Conservation (phyloP, 92 coral and sea anemone genomes). For the Phenganax marumi region DNA sequence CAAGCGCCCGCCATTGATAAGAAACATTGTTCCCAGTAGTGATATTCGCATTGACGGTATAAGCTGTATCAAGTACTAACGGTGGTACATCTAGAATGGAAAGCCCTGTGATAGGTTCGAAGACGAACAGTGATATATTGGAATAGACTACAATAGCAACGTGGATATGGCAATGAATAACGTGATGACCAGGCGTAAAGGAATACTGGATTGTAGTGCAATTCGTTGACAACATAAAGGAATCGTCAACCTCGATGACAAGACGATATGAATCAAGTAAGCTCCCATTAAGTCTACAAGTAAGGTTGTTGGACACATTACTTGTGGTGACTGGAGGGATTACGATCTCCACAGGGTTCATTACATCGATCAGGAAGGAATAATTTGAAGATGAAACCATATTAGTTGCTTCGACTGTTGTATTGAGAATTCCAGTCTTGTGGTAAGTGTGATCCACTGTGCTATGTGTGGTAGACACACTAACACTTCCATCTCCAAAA, state of each 20-base stretch:
- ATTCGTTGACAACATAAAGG: slow-evolving; percentile 14
- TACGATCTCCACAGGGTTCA: slow-evolving; percentile 18
- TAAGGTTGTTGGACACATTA: slow-evolving; percentile 19
- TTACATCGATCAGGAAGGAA: background rate
- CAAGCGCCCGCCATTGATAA: slow-evolving; percentile 62
- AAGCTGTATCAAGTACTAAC: slow-evolving; percentile 59
- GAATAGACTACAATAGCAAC: slow-evolving; percentile 49
- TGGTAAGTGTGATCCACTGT: slow-evolving; percentile 10
- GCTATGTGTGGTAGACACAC: background rate
- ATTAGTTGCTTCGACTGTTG: slow-evolving; percentile 30
- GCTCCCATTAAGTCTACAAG: slow-evolving; percentile 20
- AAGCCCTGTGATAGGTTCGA: slow-evolving; percentile 68
- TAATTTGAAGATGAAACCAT: slow-evolving; percentile 28
- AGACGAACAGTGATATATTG: slow-evolving; percentile 51
- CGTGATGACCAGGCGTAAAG: slow-evolving; percentile 47
- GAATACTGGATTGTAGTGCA: slow-evolving; percentile 51
- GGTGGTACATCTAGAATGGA: slow-evolving; percentile 63
- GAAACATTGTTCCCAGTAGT: slow-evolving; percentile 77
- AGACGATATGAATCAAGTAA: background rate
- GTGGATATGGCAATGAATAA: slow-evolving; percentile 7
- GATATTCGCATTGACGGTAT: slow-evolving; percentile 58
- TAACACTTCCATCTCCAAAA: slow-evolving; percentile 67
- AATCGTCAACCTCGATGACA: slow-evolving; percentile 1
- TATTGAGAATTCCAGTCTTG: background rate
- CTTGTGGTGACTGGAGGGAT: slow-evolving; percentile 1